Evolutionary conservation across 2,888 invertebrate species (phyloP), one percentile per base, ranked within the genome.

Genomic region (Cyclophora albipunctata): DNA sequence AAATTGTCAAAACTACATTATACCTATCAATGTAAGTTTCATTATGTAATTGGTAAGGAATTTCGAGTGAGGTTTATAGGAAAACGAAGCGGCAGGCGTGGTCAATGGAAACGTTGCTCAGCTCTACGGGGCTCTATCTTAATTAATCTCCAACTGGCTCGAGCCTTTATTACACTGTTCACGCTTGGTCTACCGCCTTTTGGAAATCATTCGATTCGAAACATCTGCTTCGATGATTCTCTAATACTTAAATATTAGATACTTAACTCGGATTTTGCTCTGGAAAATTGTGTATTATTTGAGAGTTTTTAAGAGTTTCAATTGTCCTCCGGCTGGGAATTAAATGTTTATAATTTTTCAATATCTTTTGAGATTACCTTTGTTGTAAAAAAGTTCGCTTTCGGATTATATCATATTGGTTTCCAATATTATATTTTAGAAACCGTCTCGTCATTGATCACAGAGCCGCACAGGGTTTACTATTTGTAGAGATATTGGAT

Each of bases 131-230:
- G 59, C 71, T 71, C 71, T 76, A 78, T 82, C 82, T 81, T 81
- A 81, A 82, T 83, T 82, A 82, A 82, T 81, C 78, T 76, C 60
- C 66, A 69, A 67, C 71, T 66, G 64, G 67, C 60, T 67, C 64
- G 66, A 72, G 74, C 73, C 78, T 82, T 81, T 81, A 83, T 81
- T 80, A 76, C 75, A 71, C 71, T 73, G 72, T 76, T 81, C 76
- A 75, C 73, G 77, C 73, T 74, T 77, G 75, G 75, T 71, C 77
- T 76, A 73, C 67, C 74, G 71, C 75, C 77, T 73, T 76, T 75
- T 74, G 71, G 71, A 64, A 73, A 71, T 74, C 76, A 75, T 73
- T 81, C 78, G 73, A 72, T 75, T 74, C 63, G 73, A 73, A 74
- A 75, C 69, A 69, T 73, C 71, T 73, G 71, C 70, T 69, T 54